These are phyloP conservation scores for Bos javanicus DNA, from an alignment of 2,113 vertebrate genomes.

Conservation along the genomic window DNA sequence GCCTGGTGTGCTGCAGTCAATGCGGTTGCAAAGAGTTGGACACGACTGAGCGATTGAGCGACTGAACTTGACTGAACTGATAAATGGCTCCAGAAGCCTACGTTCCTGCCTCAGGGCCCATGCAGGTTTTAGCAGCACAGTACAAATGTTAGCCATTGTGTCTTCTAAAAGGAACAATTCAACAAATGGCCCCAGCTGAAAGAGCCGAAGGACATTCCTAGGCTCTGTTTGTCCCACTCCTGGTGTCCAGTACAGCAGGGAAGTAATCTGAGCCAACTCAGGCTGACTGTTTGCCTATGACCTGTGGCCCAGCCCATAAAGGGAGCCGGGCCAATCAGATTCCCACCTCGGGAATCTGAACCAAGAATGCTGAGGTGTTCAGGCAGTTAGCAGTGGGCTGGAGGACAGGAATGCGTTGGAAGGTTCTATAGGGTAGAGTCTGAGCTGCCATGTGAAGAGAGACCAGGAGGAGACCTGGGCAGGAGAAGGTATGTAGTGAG, in stretches of 20 bases:
- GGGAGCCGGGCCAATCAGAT: background rate
- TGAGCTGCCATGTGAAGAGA: background rate
- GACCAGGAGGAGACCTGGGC: background rate
- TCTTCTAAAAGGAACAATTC: constrained; percentile 21
- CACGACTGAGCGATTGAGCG: fast-evolving
- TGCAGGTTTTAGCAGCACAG: background rate
- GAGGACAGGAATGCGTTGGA: background rate
- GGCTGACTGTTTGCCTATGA: background rate
- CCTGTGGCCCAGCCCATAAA: background rate
- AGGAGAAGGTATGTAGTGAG: background rate
- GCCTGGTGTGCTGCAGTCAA: background rate
- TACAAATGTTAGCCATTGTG: background rate
- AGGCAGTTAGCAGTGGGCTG: background rate
- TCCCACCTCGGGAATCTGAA: constrained; percentile 10
- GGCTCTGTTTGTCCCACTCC: background rate
- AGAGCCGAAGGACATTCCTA: background rate
- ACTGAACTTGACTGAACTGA: background rate
- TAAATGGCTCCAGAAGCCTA: background rate
- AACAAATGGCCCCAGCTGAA: background rate
- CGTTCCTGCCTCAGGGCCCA: background rate
- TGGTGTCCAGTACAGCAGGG: background rate
- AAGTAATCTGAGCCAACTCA: background rate
- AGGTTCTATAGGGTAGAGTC: background rate
- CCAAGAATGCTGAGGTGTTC: background rate
- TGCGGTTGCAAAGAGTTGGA: fast-evolving